Base-by-base conservation (phyloP, 2,888 invertebrate genomes). In the Dasysyrphus tricinctus region DNA sequence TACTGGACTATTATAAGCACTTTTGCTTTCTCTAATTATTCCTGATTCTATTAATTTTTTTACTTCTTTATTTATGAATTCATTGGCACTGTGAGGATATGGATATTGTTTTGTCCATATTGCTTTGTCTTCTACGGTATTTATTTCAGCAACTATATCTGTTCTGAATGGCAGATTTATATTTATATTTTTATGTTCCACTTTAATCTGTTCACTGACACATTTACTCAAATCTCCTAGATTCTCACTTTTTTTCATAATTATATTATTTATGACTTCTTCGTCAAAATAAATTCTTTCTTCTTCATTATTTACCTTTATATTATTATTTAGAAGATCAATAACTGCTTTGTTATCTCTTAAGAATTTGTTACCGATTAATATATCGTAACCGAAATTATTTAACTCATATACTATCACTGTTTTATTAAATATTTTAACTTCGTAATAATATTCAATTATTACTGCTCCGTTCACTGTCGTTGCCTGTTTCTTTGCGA, bases 61-160 rank as follows among this genome's bases (percentile, higher is more conserved):
- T 49, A 49, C 16, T 65, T 65, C 42, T 34, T 65, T 34, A 65
- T 65, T 67, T 49, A 67, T 49, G 34, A 67, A 51, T 34, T 47
- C 29, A 37, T 37, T 67, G 24, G 32, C 65, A 57, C 57, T 57
- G 32, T 57, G 57, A 57, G 57, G 32, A 32, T 56, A 56, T 63
- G 37, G 47, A 63, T 47, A 65, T 47, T 47, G 65, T 56, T 65
- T 65, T 47, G 65, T 65, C n/a, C 65, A 32, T 65, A 65, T 65
- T 32, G 47, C 32, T 16, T 57, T 57, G 57, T 34, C 34, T 57
- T 57, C 57, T 57, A 32, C 59, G 39, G 37, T 37, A 59, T 59
- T 59, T 39, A 59, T 59, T 59, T 59, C 59, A 59, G 34, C 67
- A 34, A 37, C 51, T 67, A 51, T 8, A 51, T 51, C 69, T 69